These are phyloP conservation scores for Hormaphis cornu DNA, from an alignment of 1,140 invertebrate genomes.

Conservation along the genomic window DNA sequence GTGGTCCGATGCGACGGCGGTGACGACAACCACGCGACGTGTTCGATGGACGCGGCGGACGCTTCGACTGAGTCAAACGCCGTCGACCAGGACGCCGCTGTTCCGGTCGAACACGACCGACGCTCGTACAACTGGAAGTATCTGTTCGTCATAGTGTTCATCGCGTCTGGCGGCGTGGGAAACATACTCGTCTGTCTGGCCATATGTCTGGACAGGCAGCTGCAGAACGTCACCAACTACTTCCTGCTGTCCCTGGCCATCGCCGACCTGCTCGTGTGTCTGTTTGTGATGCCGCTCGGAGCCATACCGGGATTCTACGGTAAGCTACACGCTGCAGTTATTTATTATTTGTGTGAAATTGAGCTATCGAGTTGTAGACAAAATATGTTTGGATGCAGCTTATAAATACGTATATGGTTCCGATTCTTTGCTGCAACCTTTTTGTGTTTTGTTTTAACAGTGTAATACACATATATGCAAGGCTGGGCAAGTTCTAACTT, in stretches of 20 bases:
- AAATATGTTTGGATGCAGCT: too few relatives aligned
- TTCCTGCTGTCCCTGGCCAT: constrained; percentile 87
- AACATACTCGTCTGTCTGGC: constrained; percentile 88
- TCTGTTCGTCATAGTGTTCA: constrained; percentile 67
- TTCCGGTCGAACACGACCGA: too few relatives aligned
- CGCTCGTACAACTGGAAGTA: constrained; percentile 62
- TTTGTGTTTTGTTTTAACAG: too few relatives aligned
- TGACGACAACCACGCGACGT: not conserved
- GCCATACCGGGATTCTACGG: constrained; percentile 75
- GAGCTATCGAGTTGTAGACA: too few relatives aligned
- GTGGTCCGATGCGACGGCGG: not conserved
- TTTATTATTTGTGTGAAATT: not conserved
- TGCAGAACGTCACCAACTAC: constrained; percentile 91
- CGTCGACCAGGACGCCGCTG: constrained; percentile 34
- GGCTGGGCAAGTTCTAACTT: too few relatives aligned
- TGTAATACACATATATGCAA: too few relatives aligned
- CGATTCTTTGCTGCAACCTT: too few relatives aligned
- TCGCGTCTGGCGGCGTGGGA: constrained; percentile 75
- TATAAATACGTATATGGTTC: too few relatives aligned
- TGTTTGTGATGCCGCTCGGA: constrained; percentile 84
- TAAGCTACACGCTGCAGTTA: constrained; percentile 46
- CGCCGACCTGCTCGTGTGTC: constrained; percentile 81
- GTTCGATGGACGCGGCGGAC: not conserved
- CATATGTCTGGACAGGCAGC: constrained; percentile 67
- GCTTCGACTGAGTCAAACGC: constrained; percentile 32